phyloP scores from a whole-genome alignment of 2,113 vertebrate genomes.

The Cathartes aura region DNA sequence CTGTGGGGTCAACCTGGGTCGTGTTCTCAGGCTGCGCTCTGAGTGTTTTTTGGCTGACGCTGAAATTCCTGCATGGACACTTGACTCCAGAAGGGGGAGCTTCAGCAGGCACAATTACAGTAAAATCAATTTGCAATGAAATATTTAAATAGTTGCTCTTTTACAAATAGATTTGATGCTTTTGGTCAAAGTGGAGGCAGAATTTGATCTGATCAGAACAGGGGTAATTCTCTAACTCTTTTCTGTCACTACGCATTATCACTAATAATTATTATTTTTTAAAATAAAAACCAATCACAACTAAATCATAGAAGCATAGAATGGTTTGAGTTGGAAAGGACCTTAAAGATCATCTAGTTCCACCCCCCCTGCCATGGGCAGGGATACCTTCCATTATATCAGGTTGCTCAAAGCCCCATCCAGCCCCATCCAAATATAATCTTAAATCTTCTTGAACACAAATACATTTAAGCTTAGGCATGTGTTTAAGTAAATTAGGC shows the following conservation, averaged over 20 bases:
- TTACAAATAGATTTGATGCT: background rate
- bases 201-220: background rate
- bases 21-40: background rate
- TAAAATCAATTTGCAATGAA: background rate
- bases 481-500: background rate
- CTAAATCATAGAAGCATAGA: background rate
- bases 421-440: background rate
- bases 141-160: background rate
- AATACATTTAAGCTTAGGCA: background rate
- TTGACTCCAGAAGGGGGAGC: conserved; percentile 57
- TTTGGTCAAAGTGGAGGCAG: background rate
- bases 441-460: background rate
- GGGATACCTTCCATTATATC: no score
- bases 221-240: background rate
- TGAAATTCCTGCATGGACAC: background rate
- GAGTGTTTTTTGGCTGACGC: background rate
- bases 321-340: no score
- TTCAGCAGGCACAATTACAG: background rate
- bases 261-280: background rate
- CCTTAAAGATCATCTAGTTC: no score
- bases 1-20: background rate
- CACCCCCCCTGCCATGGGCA: no score
- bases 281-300: background rate
- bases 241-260: background rate
- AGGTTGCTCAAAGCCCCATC: no score